Base-by-base conservation (phyloP, 2,797 vertebrate genomes). In the Chromobotia macracanthus region DNA sequence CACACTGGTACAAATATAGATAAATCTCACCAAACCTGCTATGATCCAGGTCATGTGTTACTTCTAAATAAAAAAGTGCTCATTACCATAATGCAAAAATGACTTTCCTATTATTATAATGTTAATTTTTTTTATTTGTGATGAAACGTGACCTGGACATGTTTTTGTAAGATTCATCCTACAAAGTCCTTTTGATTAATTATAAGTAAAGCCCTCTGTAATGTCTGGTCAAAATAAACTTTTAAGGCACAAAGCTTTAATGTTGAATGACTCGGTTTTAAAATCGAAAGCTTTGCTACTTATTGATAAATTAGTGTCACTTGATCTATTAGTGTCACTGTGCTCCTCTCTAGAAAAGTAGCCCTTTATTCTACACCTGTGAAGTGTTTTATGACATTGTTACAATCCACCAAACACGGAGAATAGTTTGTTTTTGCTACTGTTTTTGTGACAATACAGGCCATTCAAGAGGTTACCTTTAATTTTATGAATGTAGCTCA, bases 401-500 rank as follows among this genome's bases (percentile, higher is more conserved):
- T 11, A 35, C 53, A 51, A 6, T 1, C 41, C 23, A 72, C 0
- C 9, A 5, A 56, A 41, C 8, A 13, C 23, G 58, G 13, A 44
- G 13, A 8, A 10, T 41, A 41, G 2, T n/a, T n/a, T 21, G 38
- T 82, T 5, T 21, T 46, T 46, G 58, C 12, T 0, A 8, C 23
- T 48, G n/a, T n/a, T n/a, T 75, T 60, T 61, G 41, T 67, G 28
- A 48, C 9, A 12, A 23, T 35, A 31, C 6, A 53, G 5, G n/a
- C n/a, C n/a, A n/a, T n/a, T n/a, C n/a, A n/a, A n/a, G n/a, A n/a
- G n/a, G 41, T 61, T 25, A 64, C 55, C 23, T 79, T 53, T 75
- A 19, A 67, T 12, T 82, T 66, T 65, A 15, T 51, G 25, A 69
- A 71, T 80, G 73, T 72, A 48, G 68, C 71, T 56, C 71, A 72